Evolutionary conservation across 2,797 vertebrate genomes (phyloP), one percentile per base, ranked within the genome.

Genomic region (Phrynocephalus guinanensis): DNA sequence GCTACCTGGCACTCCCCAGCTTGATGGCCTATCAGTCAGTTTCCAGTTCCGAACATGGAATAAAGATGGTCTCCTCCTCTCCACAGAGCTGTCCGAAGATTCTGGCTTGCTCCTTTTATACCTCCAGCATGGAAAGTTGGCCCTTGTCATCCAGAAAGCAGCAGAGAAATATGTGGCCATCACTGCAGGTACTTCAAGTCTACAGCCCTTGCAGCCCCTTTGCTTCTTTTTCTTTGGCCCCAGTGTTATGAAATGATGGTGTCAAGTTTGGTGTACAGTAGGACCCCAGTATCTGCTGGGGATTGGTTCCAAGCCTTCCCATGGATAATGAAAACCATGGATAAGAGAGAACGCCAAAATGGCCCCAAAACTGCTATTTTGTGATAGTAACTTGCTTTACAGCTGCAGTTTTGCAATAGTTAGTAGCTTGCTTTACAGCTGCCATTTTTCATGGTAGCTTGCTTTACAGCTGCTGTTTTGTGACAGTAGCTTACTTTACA

Each of bases 21-120:
- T 97, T 0, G 98, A 98, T 5, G 98, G 97, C 1, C 96, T 99
- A 87, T 97, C 98, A 0, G 96, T 98, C 66, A 98, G 97, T 88
- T 98, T 99, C 95, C 98, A 99, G 97, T 99, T 99, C 95, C 97
- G 99, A 92, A 99, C 98, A 0, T 99, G 99, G 99, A 99, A 99
- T 95, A 94, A 96, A 10, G 97, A 99, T 0, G 98, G 98, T 63
- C 97, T 99, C 73, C 97, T 99, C 84, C 95, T 99, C 76, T 98
- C 97, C 67, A 96, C 97, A 0, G 95, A 95, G 76, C 96, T 99
- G 79, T 97, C 96, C 89, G 97, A 96, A 86, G 97, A 96, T 90
- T 97, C 97, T 0, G 97, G 97, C 82, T 96, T 96, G 48, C 96
- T 99, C 89, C 91, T 97, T 88, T 95, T 99, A 92, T 97, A 95